Evolutionary conservation across 2,888 invertebrate genomes (phyloP).

Genomic region (Chrysina gloriosa): DNA sequence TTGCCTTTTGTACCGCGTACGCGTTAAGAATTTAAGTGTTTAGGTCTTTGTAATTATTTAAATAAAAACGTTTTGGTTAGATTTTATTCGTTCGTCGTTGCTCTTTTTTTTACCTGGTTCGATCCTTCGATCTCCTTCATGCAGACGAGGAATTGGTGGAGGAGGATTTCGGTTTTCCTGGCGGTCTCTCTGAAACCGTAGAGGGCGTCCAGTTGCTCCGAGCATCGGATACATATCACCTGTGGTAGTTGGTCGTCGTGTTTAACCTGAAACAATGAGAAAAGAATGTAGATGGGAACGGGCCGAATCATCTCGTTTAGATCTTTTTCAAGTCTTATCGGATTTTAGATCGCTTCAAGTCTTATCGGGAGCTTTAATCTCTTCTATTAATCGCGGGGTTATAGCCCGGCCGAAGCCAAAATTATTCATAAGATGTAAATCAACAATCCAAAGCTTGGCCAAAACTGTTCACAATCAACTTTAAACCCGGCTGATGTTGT

Average conservation of each 20-base stretch:
- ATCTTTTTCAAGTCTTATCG: background rate
- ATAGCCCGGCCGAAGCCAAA: too few species aligned
- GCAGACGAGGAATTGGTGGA: conserved; percentile 81
- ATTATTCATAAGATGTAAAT: too few species aligned
- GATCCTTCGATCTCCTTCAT: conserved; percentile 75
- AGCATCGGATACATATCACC: conserved; percentile 82
- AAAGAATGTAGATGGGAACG: background rate
- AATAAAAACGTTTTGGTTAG: background rate
- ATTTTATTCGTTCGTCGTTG: background rate
- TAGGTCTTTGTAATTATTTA: too few species aligned
- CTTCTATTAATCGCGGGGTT: background rate
- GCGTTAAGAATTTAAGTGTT: too few species aligned
- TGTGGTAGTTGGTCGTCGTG: conserved; percentile 82
- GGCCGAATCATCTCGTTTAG: too few species aligned
- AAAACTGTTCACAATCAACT: too few species aligned
- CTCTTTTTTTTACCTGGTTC: conserved; percentile 70
- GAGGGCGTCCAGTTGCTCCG: conserved; percentile 79
- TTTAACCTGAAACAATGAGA: conserved; percentile 71
- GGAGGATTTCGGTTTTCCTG: conserved; percentile 79
- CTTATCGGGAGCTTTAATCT: background rate
- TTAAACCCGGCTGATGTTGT: too few species aligned
- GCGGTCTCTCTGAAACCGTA: conserved; percentile 82
- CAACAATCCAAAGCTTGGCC: too few species aligned
- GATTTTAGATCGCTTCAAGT: background rate
- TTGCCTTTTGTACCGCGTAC: too few species aligned